Base-by-base conservation (phyloP, 2,888 invertebrate species). In the Drosophila pseudotakahashii region DNA sequence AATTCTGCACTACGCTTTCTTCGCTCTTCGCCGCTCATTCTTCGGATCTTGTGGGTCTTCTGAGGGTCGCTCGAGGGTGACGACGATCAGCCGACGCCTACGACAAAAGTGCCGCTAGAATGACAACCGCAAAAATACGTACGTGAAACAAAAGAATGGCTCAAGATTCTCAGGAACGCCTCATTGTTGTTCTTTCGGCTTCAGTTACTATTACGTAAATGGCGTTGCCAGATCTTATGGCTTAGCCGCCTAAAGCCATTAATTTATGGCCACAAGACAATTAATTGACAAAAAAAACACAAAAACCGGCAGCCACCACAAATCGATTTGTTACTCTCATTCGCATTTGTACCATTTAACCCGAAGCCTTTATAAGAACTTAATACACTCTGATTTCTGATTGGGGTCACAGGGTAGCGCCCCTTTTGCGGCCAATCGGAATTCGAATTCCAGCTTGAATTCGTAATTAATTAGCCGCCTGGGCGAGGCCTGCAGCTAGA, bases 91-190 rank as follows among this genome's bases (percentile, higher is more conserved):
- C 36, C 71, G 58, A 73, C 79, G 58, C 82, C 82, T 67, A 79
- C 77, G 82, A 82, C 75, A 71, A 77, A 70, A 53, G 58, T 75
- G 63, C 62, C 77, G 82, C 77, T 82, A 70, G 67, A 72, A 54
- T 42, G 44, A 36, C 47, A 71, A 57, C 68, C 71, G 58, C 68
- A 81, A 41, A 34, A 16, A 39, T n/a, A 41, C 41, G 50, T 42
- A 73, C 16, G 30, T 19, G 36, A 14, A 3, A 39, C 11, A 39
- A 16, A 26, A 39, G 50, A 36, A 34, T n/a, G 63, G 39, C 26
- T 41, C 2, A 36, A 41, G 30, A 53, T 39, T 32, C 19, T n/a
- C n/a, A 39, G 14, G 30, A 53, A 30, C 37, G 11, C 16, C 30
- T 6, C 30, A n/a, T 52, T 52, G 37, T 58, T 30, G 23, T 36